Evolutionary conservation across 2,888 invertebrate species (phyloP).

Genomic region (Caenorhabditis uteleia): DNA sequence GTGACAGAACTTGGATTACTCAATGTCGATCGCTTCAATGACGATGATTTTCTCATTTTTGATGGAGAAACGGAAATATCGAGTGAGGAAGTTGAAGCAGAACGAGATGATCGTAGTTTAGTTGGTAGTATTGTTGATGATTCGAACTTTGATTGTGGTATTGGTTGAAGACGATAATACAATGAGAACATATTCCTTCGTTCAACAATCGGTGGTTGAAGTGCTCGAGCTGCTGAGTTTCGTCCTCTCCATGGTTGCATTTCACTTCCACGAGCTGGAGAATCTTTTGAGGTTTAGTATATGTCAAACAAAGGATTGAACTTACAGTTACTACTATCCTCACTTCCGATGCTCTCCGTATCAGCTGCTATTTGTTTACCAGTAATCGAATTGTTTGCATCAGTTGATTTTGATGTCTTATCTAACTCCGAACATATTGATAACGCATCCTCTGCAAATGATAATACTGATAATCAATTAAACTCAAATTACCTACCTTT

Average conservation of each 20-base stretch:
- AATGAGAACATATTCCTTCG: conserved; percentile 64
- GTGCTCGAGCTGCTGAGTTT: conserved; percentile 59
- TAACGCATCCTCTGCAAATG: conserved; percentile 41
- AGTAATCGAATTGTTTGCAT: conserved; percentile 8
- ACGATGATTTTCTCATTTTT: conserved; percentile 25
- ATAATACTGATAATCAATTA: background rate
- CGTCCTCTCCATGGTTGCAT: conserved; percentile 58
- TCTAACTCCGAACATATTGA: conserved; percentile 45
- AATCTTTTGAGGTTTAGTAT: background rate
- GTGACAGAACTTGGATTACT: background rate
- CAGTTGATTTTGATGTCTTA: conserved; percentile 14
- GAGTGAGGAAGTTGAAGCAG: background rate
- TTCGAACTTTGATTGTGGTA: conserved; percentile 10
- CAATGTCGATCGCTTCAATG: conserved; percentile 9
- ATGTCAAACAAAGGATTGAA: background rate
- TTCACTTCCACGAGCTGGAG: conserved; percentile 47
- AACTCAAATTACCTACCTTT: conserved; percentile 19
- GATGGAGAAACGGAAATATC: conserved; percentile 16
- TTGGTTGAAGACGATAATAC: conserved; percentile 50
- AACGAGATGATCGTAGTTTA: background rate
- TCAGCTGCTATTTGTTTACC: conserved; percentile 34
- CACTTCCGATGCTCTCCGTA: conserved; percentile 55
- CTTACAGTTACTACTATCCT: conserved; percentile 53
- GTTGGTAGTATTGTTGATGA: conserved; percentile 16
- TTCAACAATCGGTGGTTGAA: conserved; percentile 66